Base-by-base conservation (phyloP, 1,140 invertebrate species). In the Cyrtorhinus lividipennis region DNA sequence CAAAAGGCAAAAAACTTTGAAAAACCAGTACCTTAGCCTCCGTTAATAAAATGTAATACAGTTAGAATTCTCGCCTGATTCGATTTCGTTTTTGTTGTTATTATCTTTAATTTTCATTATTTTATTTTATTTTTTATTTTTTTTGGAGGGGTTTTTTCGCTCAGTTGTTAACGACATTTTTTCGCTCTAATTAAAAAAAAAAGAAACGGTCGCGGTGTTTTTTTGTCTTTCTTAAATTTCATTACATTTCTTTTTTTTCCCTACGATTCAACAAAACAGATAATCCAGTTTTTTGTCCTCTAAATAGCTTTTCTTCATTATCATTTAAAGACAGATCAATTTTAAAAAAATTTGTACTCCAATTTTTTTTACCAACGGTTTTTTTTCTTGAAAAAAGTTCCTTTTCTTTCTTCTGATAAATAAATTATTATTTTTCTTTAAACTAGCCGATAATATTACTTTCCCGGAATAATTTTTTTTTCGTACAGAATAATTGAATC, bases 201-300 rank as follows among this genome's bases (percentile, higher is more conserved):
- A 56, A 56, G 18, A 56, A 56, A 5, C n/a, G 53, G 53, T 56
- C n/a, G 5, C 23, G n/a, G 23, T 24, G 5, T 8, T 56, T 56
- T 56, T 56, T 56, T 45, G 44, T 45, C 44, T 45, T 12, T 20
- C 18, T 56, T 20, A 20, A 20, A 56, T 56, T 5, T 56, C 23
- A 56, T 20, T 20, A 56, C 10, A 8, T 56, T 20, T 56, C 18
- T 44, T 15, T 18, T 61, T 44, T 61, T 44, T 12, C 12, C 22
- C 26, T 60, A 60, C 58, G 22, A 20, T 30, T 63, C 56, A 20
- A 62, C 24, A 48, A 62, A 48, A 62, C 44, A 53, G 44, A 56
- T 38, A 63, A 56, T 56, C 23, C 62, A 63, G 26, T 57, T 56
- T 63, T 57, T 63, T 24, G 23, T 53, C 24, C 24, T 22, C 30